Percentiles rank a stretch among this genome's conserved stretches.
These are phyloP conservation scores for Eupithecia tripunctaria DNA, from an alignment of 2,888 invertebrate genomes.

Conservation along the genomic window DNA sequence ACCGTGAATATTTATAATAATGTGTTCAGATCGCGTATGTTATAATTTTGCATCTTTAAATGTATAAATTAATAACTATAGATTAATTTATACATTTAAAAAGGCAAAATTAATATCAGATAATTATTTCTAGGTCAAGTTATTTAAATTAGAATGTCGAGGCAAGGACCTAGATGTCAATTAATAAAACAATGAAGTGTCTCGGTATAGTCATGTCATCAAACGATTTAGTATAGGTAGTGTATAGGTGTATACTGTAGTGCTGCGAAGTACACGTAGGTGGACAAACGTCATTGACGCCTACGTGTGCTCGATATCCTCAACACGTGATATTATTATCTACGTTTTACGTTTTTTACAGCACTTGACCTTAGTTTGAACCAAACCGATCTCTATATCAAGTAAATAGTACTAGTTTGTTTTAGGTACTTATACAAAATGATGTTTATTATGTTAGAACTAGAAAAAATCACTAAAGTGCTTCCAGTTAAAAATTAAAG, in stretches of 20 bases:
- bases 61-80: too few relatives aligned
- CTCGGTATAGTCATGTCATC: not conserved
- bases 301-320: conserved; percentile 7
- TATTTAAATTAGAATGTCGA: too few relatives aligned
- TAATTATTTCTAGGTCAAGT: too few relatives aligned
- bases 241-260: not conserved
- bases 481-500: too few relatives aligned
- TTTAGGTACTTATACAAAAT: not conserved
- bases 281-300: conserved; percentile 16
- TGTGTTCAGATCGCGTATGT: too few relatives aligned
- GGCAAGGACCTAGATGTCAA: not conserved
- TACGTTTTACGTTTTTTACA: not conserved
- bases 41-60: too few relatives aligned
- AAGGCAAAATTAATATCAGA: too few relatives aligned
- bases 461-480: too few relatives aligned
- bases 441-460: too few relatives aligned
- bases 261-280: not conserved
- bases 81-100: too few relatives aligned
- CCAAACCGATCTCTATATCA: not conserved
- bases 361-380: conserved; percentile 2
- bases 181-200: not conserved
- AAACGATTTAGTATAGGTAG: too few relatives aligned
- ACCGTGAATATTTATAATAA: too few relatives aligned
- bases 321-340: not conserved
- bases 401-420: not conserved